phyloP scores from a whole-genome alignment of 2,113 vertebrate species.

The Ancistrus triradiatus region DNA sequence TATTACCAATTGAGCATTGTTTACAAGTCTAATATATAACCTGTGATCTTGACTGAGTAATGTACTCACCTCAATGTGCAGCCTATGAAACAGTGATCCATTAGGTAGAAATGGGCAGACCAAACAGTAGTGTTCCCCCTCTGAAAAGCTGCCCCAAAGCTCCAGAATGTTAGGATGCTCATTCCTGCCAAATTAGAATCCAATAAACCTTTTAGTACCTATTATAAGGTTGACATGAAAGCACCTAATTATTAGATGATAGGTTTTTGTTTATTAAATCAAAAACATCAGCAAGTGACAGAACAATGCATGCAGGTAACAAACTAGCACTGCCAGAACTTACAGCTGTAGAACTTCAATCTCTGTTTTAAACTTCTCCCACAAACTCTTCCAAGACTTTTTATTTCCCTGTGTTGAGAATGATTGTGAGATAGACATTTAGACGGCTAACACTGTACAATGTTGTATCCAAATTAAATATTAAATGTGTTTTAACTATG shows the following conservation, averaged over 20 bases:
- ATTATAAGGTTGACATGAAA: neutral
- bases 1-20: too few relatives aligned
- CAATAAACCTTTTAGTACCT: neutral
- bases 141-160: slow-evolving; percentile 60
- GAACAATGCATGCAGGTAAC: neutral
- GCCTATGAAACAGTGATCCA: slow-evolving; percentile 64
- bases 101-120: slow-evolving; percentile 68
- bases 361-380: slow-evolving; percentile 70
- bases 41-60: too few relatives aligned
- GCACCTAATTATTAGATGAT: neutral
- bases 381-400: slow-evolving; percentile 59
- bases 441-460: too few relatives aligned
- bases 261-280: neutral
- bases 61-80: slow-evolving; percentile 63
- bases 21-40: too few relatives aligned
- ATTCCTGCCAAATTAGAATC: slow-evolving; percentile 47
- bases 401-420: slow-evolving; percentile 43
- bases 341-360: slow-evolving; percentile 70
- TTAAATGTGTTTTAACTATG: too few relatives aligned
- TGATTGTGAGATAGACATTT: neutral
- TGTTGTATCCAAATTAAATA: too few relatives aligned
- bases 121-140: slow-evolving; percentile 60
- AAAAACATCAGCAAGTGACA: neutral
- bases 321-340: slow-evolving; percentile 34
- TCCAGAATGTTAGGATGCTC: slow-evolving; percentile 67